Conservation (phyloP, 1,140 invertebrate species). For the Megathymus violae region DNA sequence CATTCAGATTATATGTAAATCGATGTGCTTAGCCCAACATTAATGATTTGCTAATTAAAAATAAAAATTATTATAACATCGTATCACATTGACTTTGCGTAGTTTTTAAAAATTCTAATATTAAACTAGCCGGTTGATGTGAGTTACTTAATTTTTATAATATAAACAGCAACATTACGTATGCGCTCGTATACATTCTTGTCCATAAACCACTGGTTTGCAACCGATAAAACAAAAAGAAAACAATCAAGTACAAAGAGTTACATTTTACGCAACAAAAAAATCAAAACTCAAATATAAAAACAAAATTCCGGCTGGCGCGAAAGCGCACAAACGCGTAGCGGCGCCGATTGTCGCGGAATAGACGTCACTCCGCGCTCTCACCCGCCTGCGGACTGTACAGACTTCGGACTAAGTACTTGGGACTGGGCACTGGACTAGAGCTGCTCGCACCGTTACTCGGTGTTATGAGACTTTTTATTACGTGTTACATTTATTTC, state of each 20-base stretch:
- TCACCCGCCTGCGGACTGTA: conserved; percentile 57
- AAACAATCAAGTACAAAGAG: conserved; percentile 12
- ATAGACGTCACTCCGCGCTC: conserved; percentile 57
- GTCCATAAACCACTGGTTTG: conserved; percentile 17
- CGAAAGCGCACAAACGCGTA: conserved; percentile 41
- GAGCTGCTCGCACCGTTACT: too few species aligned
- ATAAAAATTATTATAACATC: too few species aligned
- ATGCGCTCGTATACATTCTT: not conserved
- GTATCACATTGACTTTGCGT: too few species aligned
- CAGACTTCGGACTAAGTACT: conserved; percentile 31
- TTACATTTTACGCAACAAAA: not conserved
- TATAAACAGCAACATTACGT: conserved; percentile 4
- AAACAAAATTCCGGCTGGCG: conserved; percentile 36
- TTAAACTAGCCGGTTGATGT: not conserved
- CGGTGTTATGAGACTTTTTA: too few species aligned
- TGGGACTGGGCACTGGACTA: conserved; percentile 2
- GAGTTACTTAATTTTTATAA: conserved; percentile 6
- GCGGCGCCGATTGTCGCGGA: conserved; percentile 34
- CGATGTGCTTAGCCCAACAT: too few species aligned
- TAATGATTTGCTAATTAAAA: too few species aligned
- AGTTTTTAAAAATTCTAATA: too few species aligned
- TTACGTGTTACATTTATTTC: too few species aligned
- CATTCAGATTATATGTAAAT: too few species aligned
- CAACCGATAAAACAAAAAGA: not conserved
- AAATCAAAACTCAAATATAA: conserved; percentile 36